Percentiles rank a stretch among this genome's conserved stretches.
phyloP scores from a whole-genome alignment of 1,140 invertebrate species.

The Heliconius congener region DNA sequence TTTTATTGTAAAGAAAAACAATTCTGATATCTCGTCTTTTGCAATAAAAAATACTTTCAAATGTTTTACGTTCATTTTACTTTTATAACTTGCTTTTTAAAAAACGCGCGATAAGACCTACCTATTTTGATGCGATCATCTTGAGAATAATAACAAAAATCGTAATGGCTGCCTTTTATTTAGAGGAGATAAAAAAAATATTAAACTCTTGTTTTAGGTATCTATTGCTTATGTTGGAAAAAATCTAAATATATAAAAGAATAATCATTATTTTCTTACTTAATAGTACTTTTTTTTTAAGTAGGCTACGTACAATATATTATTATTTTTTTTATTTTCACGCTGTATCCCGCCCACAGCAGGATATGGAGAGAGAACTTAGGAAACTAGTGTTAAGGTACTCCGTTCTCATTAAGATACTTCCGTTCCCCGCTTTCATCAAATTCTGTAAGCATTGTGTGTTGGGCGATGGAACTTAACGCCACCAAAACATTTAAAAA shows the following conservation, averaged over 20 bases:
- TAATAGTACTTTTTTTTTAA: too few relatives aligned
- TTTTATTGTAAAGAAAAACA: slow-evolving; percentile 9
- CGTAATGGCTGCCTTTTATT: not conserved
- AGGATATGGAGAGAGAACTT: too few relatives aligned
- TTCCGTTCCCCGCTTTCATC: too few relatives aligned
- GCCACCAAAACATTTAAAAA: too few relatives aligned
- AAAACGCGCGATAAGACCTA: not conserved
- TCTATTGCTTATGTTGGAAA: not conserved
- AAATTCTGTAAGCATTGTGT: too few relatives aligned
- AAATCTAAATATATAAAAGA: not conserved
- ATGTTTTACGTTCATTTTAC: not conserved
- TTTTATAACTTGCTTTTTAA: not conserved
- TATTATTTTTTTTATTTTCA: too few relatives aligned
- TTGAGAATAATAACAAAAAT: not conserved
- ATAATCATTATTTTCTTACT: too few relatives aligned
- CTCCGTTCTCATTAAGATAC: too few relatives aligned
- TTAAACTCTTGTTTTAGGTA: not conserved
- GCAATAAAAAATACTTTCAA: slow-evolving; percentile 8
- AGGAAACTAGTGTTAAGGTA: too few relatives aligned
- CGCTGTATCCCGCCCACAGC: too few relatives aligned
- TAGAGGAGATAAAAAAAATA: not conserved
- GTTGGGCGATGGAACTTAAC: too few relatives aligned
- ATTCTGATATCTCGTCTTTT: slow-evolving; percentile 7
- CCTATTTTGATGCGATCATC: slow-evolving; percentile 2
- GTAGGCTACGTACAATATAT: too few relatives aligned